These are phyloP conservation scores for Tipula unca DNA, from an alignment of 2,888 invertebrate genomes.

Conservation along the genomic window DNA sequence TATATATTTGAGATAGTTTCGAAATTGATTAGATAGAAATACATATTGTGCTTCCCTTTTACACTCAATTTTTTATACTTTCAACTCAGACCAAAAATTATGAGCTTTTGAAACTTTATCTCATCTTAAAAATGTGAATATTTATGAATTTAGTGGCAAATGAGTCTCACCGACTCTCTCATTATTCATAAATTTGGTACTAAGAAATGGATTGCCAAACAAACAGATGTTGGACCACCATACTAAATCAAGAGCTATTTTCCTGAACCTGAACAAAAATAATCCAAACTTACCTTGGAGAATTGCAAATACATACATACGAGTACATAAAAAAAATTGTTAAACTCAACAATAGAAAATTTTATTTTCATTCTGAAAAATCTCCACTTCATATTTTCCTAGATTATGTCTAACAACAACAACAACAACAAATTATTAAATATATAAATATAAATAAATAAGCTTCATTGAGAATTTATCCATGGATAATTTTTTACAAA, in stretches of 20 bases:
- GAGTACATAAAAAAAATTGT: background rate
- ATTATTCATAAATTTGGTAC: too few species aligned
- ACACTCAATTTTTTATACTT: too few species aligned
- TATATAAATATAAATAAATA: background rate
- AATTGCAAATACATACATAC: background rate
- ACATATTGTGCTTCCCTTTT: too few species aligned
- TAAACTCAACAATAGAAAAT: background rate
- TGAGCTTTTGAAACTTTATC: too few species aligned
- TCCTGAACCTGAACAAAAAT: background rate
- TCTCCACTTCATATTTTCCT: background rate
- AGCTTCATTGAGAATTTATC: conserved; percentile 8
- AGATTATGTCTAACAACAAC: background rate
- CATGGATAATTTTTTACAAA: background rate
- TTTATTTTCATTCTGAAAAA: background rate
- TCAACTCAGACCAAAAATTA: too few species aligned
- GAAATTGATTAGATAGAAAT: too few species aligned
- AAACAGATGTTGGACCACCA: too few species aligned
- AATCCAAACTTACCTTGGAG: background rate
- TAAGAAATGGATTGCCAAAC: too few species aligned
- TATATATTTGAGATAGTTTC: too few species aligned
- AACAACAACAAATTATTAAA: background rate
- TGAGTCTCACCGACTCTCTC: too few species aligned
- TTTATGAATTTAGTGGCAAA: too few species aligned
- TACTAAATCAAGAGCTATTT: background rate
- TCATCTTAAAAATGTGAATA: too few species aligned